These are phyloP conservation scores for Mesorhabditis spiculigera DNA, from an alignment of 2,888 invertebrate species.

Conservation along the genomic window DNA sequence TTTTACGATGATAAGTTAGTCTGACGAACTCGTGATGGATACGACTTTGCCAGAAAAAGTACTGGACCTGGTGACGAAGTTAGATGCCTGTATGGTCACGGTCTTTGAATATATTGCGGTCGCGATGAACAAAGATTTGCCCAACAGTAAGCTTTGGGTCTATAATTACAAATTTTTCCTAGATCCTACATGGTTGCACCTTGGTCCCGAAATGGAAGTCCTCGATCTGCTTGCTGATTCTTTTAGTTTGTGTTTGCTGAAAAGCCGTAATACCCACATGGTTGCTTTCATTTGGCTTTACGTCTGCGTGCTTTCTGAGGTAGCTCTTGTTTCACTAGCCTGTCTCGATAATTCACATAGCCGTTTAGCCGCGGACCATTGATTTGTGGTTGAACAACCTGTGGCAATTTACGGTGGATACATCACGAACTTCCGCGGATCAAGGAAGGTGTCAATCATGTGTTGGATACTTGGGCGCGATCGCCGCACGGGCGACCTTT, in stretches of 20 bases:
- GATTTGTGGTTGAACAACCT: no score
- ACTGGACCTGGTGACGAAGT: neutral
- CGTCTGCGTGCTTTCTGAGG: neutral
- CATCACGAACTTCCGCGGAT: neutral
- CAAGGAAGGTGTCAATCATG: neutral
- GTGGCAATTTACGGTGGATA: no score
- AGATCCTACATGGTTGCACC: neutral
- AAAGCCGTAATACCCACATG: neutral
- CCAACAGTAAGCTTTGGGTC: no score
- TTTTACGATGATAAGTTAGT: no score
- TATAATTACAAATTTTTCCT: neutral
- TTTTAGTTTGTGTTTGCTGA: neutral
- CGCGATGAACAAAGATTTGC: neutral
- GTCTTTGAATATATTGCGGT: neutral
- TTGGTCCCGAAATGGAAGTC: neutral
- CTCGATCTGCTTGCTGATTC: neutral
- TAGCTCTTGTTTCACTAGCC: neutral
- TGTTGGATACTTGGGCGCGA: neutral
- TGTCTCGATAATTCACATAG: no score
- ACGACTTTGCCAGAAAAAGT: no score
- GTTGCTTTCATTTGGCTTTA: neutral
- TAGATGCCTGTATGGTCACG: neutral
- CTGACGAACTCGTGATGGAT: no score
- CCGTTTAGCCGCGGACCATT: no score
- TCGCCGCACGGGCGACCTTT: neutral